phyloP scores from a whole-genome alignment of 1,140 invertebrate genomes.

The Lepidurus packardi region DNA sequence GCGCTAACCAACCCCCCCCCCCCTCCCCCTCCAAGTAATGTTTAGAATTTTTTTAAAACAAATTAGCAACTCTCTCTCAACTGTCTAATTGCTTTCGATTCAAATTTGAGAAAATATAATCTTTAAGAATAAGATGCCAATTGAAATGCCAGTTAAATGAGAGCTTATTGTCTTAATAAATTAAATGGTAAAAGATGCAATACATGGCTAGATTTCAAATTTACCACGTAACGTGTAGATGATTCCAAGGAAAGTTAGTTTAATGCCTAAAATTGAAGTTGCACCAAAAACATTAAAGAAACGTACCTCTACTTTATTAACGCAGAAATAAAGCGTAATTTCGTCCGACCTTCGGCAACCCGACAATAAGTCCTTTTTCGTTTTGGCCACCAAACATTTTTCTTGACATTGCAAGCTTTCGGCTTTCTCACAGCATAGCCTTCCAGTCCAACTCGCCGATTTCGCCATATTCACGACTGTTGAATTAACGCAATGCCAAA shows the following conservation, averaged over 20 bases:
- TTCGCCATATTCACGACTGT: conserved; percentile 24
- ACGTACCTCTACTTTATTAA: conserved; percentile 28
- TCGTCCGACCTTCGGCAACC: conserved; percentile 30
- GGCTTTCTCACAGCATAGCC: not conserved
- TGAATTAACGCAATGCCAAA: conserved; percentile 27
- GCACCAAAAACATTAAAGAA: not conserved
- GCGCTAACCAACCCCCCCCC: too few species aligned
- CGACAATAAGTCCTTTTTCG: conserved; percentile 10
- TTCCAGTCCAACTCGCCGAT: not conserved
- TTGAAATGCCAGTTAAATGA: too few species aligned
- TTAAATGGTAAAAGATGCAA: too few species aligned
- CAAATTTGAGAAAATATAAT: too few species aligned
- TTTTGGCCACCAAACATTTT: conserved; percentile 30
- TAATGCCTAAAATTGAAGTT: not conserved
- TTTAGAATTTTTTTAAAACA: too few species aligned
- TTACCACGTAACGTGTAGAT: not conserved
- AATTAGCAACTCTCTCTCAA: too few species aligned
- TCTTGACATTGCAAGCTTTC: conserved; percentile 28
- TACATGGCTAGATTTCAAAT: too few species aligned
- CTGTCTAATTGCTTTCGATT: too few species aligned
- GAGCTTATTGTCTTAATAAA: too few species aligned
- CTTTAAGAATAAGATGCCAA: too few species aligned
- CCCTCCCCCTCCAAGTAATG: too few species aligned
- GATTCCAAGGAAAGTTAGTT: not conserved
- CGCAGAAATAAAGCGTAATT: conserved; percentile 27